A percentile compares a stretch with the other conserved stretches of the same genome.
Conservation (phyloP, 2,797 vertebrate genomes). For the Australoheros facetus region DNA sequence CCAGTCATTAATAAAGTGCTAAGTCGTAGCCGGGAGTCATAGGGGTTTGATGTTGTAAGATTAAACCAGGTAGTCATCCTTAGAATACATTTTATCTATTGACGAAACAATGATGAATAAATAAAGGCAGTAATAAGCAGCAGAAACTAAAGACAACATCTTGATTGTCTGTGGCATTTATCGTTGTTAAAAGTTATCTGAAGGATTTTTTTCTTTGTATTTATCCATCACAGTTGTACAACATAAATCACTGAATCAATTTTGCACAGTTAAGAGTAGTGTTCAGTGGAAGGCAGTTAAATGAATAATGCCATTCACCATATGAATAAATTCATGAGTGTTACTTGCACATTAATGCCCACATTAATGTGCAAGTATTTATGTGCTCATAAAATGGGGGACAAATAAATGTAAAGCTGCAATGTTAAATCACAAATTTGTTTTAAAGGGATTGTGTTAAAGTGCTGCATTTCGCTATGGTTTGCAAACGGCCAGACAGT, state of each 20-base stretch:
- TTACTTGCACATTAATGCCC: not conserved
- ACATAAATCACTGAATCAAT: not conserved
- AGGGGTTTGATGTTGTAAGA: not conserved
- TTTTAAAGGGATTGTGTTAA: too few species aligned
- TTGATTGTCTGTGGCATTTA: not conserved
- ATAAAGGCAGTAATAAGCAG: not conserved
- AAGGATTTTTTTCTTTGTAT: not conserved
- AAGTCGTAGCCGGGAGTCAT: not conserved
- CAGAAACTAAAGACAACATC: too few species aligned
- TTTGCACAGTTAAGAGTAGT: not conserved
- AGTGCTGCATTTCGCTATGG: not conserved
- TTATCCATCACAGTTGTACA: not conserved
- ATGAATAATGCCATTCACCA: not conserved
- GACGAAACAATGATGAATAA: not conserved
- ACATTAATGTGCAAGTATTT: not conserved
- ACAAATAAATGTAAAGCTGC: not conserved
- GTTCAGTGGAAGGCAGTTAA: not conserved
- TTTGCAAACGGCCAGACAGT: not conserved
- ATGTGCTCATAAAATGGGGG: not conserved
- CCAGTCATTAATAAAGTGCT: conserved; percentile 1
- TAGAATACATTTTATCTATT: not conserved
- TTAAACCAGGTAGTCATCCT: not conserved
- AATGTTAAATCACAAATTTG: too few species aligned
- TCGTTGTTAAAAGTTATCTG: not conserved
- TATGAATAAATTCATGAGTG: not conserved